phyloP scores from a whole-genome alignment of 2,888 invertebrate genomes.

The Pheosia tremula region DNA sequence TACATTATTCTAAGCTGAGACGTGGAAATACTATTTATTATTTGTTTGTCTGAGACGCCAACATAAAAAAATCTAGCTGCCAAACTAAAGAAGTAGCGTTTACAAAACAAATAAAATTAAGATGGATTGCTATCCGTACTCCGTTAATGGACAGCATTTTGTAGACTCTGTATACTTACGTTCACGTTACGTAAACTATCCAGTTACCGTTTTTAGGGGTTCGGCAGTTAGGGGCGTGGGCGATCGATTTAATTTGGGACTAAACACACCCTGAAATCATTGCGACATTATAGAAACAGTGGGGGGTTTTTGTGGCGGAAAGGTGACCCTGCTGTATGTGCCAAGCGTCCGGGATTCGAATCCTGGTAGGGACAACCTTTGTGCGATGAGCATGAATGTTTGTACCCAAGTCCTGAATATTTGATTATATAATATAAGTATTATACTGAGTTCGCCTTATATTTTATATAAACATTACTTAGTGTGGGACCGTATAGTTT shows the following conservation, averaged over 20 bases:
- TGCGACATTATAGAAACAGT: neutral
- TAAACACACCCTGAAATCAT: constrained; percentile 2
- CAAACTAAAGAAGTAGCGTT: constrained; percentile 7
- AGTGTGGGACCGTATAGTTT: too few species aligned
- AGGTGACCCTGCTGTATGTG: too few species aligned
- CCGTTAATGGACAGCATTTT: constrained; percentile 16
- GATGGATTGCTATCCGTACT: constrained; percentile 22
- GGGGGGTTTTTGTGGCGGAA: too few species aligned
- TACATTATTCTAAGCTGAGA: too few species aligned
- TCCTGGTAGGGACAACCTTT: too few species aligned
- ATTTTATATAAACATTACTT: too few species aligned
- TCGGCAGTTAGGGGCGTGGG: constrained; percentile 12
- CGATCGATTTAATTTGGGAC: constrained; percentile 25
- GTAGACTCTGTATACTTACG: constrained; percentile 16
- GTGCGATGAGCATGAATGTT: too few species aligned
- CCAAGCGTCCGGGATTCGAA: too few species aligned
- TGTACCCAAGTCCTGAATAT: too few species aligned
- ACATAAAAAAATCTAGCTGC: constrained; percentile 6
- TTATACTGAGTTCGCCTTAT: too few species aligned
- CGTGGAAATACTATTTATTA: too few species aligned
- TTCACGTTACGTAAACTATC: constrained; percentile 27
- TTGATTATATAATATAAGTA: too few species aligned
- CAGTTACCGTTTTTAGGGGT: constrained; percentile 29
- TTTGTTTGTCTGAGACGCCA: neutral
- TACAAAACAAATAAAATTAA: constrained; percentile 13